Percentiles rank a stretch among this genome's conserved stretches.
Conservation (phyloP, 2,797 vertebrate genomes). For the Coreius guichenoti region DNA sequence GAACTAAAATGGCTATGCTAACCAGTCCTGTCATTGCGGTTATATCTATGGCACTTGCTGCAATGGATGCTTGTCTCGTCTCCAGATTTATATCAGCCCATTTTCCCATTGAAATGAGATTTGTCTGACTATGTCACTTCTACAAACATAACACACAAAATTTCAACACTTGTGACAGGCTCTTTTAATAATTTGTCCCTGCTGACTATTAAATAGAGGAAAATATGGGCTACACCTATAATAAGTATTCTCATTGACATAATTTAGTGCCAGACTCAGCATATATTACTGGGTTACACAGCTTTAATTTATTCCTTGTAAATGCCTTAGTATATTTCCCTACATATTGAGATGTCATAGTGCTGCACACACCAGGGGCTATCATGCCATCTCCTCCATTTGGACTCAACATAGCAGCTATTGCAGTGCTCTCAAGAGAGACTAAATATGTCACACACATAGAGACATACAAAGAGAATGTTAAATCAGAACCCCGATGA, state of each 20-base stretch:
- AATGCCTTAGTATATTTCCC: slow-evolving; percentile 73
- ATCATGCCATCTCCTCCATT: slow-evolving; percentile 70
- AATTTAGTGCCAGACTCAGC: slow-evolving; percentile 64
- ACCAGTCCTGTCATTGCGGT: neutral
- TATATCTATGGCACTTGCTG: neutral
- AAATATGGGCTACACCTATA: slow-evolving; percentile 71
- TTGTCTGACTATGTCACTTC: neutral
- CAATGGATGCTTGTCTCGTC: slow-evolving; percentile 21
- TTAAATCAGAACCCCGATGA: slow-evolving; percentile 66
- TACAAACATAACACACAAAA: neutral
- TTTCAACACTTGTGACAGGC: slow-evolving; percentile 29
- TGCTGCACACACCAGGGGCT: slow-evolving; percentile 60
- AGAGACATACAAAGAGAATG: slow-evolving; percentile 61
- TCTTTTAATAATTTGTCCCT: slow-evolving; percentile 62
- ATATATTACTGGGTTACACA: slow-evolving; percentile 59
- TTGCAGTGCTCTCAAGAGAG: slow-evolving; percentile 63
- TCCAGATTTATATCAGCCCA: slow-evolving; percentile 9
- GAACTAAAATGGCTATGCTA: neutral
- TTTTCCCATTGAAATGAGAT: slow-evolving; percentile 11
- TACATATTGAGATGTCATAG: slow-evolving; percentile 75
- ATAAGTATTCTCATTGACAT: slow-evolving; percentile 72
- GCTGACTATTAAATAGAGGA: slow-evolving; percentile 72
- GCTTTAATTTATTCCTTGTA: slow-evolving; percentile 68
- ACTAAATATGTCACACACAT: slow-evolving; percentile 55
- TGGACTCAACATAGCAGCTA: slow-evolving; percentile 71